phyloP scores from a whole-genome alignment of 2,113 vertebrate genomes.

The Zootoca vivipara region DNA sequence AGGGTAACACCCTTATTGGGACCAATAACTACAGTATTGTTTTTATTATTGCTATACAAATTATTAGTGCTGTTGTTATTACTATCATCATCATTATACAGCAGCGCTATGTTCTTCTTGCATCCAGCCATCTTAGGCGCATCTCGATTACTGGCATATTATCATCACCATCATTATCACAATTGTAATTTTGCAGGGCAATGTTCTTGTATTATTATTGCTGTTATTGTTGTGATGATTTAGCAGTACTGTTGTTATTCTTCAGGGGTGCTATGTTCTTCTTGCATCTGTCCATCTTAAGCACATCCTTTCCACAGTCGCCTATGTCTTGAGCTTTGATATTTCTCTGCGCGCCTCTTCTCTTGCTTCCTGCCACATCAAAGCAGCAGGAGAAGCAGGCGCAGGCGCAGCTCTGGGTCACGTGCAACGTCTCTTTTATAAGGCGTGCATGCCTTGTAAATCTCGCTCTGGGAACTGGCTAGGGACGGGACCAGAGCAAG shows the following conservation, averaged over 20 bases:
- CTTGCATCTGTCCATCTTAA: background rate
- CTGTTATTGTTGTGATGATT: no score
- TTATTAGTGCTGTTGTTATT: background rate
- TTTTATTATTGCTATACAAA: background rate
- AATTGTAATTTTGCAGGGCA: no score
- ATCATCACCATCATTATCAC: no score
- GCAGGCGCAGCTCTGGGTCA: background rate
- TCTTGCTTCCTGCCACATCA: background rate
- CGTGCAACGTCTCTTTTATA: background rate
- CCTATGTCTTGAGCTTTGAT: background rate
- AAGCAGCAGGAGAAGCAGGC: background rate
- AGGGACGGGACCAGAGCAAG: slow-evolving; percentile 10
- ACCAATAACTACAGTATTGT: no score
- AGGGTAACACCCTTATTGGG: no score
- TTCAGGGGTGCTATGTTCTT: background rate
- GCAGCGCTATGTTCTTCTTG: background rate
- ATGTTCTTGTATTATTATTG: no score
- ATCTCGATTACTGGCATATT: no score
- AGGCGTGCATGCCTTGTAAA: slow-evolving; percentile 28
- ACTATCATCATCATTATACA: background rate
- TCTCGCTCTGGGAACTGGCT: slow-evolving; percentile 45
- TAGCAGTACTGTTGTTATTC: background rate
- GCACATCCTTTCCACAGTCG: background rate
- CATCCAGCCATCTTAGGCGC: no score
- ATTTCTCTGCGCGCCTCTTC: background rate